phyloP scores from a whole-genome alignment of 1,140 invertebrate species.

The Xylocopa sonorina region DNA sequence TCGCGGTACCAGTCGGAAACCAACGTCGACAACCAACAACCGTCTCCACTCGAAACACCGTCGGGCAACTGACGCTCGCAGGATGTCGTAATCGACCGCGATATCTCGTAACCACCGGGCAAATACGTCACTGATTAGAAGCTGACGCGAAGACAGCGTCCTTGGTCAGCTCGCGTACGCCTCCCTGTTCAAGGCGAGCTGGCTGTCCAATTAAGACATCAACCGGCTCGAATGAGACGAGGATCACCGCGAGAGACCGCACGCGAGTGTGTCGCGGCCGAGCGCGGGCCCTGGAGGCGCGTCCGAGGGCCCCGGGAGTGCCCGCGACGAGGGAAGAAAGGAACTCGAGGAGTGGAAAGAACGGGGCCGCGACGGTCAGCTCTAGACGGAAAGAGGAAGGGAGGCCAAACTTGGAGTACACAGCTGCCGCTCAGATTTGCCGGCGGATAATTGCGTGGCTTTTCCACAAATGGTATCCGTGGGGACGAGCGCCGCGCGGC shows the following conservation, averaged over 20 bases:
- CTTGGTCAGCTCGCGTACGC: background rate
- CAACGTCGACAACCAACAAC: no score
- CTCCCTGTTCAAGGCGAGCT: slow-evolving; percentile 47
- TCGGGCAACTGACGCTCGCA: background rate
- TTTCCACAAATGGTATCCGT: slow-evolving; percentile 80
- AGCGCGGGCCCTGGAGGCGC: slow-evolving; percentile 30
- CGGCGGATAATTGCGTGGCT: slow-evolving; percentile 78
- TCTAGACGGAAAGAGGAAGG: slow-evolving; percentile 14
- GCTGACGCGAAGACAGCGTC: background rate
- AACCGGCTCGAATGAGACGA: slow-evolving; percentile 67
- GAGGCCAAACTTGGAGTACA: slow-evolving; percentile 74
- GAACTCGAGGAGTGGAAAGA: slow-evolving; percentile 15
- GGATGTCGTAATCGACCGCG: background rate
- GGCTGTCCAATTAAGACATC: slow-evolving; percentile 78
- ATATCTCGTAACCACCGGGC: background rate
- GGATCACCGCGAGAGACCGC: slow-evolving; percentile 45
- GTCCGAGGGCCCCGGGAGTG: background rate
- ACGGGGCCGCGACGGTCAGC: background rate
- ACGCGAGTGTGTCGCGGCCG: slow-evolving; percentile 23
- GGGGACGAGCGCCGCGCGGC: slow-evolving; percentile 42
- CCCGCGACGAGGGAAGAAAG: slow-evolving; percentile 20
- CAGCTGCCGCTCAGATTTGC: slow-evolving; percentile 79
- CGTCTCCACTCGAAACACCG: background rate
- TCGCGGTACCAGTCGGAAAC: no score
- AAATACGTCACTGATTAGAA: slow-evolving; percentile 24